A percentile compares a stretch with the other conserved stretches of the same genome.
These are phyloP conservation scores for Esperia sulphurella DNA, from an alignment of 2,888 invertebrate species.

Conservation along the genomic window DNA sequence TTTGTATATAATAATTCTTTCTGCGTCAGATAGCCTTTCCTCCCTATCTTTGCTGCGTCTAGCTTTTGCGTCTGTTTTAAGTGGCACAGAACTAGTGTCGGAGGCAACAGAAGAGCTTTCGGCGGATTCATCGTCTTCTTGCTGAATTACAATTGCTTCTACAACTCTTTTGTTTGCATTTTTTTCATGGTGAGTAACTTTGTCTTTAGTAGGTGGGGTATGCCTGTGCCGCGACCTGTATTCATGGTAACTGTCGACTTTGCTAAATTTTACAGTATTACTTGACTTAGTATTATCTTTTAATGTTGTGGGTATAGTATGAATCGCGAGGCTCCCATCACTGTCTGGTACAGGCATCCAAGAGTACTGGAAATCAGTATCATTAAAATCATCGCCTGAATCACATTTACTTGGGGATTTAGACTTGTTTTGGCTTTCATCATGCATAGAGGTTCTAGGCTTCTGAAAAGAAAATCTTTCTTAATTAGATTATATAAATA, in stretches of 20 bases:
- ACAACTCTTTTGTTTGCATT: slow-evolving; percentile 19
- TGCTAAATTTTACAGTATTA: slow-evolving; percentile 61
- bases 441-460: background rate
- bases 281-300: slow-evolving; percentile 39
- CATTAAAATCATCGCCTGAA: slow-evolving; percentile 27
- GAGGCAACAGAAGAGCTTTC: slow-evolving; percentile 38
- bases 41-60: slow-evolving; percentile 15
- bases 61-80: slow-evolving; percentile 22
- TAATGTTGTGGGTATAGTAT: slow-evolving; percentile 52
- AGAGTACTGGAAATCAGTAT: slow-evolving; percentile 55
- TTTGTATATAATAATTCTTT: slow-evolving; percentile 67
- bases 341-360: slow-evolving; percentile 74
- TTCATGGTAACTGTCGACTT: slow-evolving; percentile 65
- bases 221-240: slow-evolving; percentile 68
- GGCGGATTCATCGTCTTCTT: slow-evolving; percentile 29
- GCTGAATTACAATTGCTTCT: slow-evolving; percentile 40
- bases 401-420: slow-evolving; percentile 33
- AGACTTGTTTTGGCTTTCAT: slow-evolving; percentile 23
- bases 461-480: slow-evolving; percentile 32
- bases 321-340: slow-evolving; percentile 55
- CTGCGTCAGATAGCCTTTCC: slow-evolving; percentile 44
- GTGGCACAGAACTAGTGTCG: slow-evolving; percentile 46
- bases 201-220: slow-evolving; percentile 68
- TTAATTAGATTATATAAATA: too few relatives aligned
- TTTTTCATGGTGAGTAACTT: slow-evolving; percentile 1